Percentiles rank a stretch among this genome's conserved stretches.
Evolutionary conservation across 2,888 invertebrate genomes (phyloP).

Genomic region (Megaustenia siamemsis): DNA sequence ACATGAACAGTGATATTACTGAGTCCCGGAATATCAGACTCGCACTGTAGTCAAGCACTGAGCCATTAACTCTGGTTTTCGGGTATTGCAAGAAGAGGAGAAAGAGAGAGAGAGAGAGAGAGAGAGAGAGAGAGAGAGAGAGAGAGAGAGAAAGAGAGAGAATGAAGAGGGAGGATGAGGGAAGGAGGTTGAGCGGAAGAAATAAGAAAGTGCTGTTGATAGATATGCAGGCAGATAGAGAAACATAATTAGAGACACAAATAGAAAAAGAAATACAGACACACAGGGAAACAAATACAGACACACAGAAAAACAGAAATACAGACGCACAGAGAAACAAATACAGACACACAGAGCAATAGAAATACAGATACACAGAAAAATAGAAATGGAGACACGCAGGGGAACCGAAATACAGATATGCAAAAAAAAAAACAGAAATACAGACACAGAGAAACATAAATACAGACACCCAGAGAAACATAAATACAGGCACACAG

Average conservation of each 20-base stretch:
- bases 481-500: not conserved
- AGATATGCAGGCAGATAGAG: not conserved
- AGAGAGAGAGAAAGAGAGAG: constrained; percentile 48
- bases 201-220: not conserved
- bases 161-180: constrained; percentile 1
- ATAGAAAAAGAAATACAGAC: constrained; percentile 7
- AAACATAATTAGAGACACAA: not conserved
- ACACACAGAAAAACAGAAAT: constrained; percentile 22
- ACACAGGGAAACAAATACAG: constrained; percentile 29
- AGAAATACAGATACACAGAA: not conserved
- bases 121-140: constrained; percentile 32
- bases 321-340: constrained; percentile 8
- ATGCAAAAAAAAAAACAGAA: not conserved
- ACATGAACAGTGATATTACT: too few species aligned
- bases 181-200: not conserved
- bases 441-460: constrained; percentile 5
- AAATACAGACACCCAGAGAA: not conserved
- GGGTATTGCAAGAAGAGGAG: not conserved
- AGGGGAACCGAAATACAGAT: not conserved
- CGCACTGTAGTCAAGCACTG: too few species aligned
- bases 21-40: too few species aligned
- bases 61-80: not conserved
- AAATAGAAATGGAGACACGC: not conserved
- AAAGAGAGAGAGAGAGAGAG: constrained; percentile 26
- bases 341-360: constrained; percentile 37